phyloP scores from a whole-genome alignment of 2,113 vertebrate species.

The Carassius gibelio region DNA sequence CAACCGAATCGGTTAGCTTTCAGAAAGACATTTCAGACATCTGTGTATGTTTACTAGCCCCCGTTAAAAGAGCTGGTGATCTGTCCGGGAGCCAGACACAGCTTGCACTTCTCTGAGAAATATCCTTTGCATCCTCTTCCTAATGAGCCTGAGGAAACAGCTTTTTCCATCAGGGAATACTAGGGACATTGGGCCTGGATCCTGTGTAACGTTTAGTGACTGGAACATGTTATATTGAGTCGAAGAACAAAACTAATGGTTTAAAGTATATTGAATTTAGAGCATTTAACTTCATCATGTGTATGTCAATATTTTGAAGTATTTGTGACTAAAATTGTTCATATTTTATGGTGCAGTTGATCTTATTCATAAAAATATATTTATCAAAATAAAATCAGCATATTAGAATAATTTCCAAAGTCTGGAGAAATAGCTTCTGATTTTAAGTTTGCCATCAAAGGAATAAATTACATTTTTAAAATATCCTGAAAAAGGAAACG shows the following conservation, averaged over 20 bases:
- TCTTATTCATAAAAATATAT: neutral
- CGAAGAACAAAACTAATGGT: neutral
- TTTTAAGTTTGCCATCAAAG: neutral
- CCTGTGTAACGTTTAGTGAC: conserved; percentile 30
- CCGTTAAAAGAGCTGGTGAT: conserved; percentile 34
- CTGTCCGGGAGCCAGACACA: conserved; percentile 24
- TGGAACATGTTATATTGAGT: neutral
- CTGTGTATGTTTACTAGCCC: conserved; percentile 63
- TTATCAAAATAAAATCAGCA: neutral
- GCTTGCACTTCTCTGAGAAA: conserved; percentile 28
- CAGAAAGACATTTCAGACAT: conserved; percentile 57
- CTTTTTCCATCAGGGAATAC: conserved; percentile 40
- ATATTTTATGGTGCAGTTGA: neutral
- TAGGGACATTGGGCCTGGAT: conserved; percentile 8
- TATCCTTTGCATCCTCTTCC: conserved; percentile 44
- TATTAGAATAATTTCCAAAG: neutral
- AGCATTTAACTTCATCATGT: too few relatives aligned
- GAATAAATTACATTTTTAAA: neutral
- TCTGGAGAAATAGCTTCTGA: too few relatives aligned
- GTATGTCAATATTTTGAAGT: too few relatives aligned
- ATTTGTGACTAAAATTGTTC: neutral
- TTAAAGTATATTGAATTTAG: neutral
- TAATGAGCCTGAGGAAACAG: conserved; percentile 50
- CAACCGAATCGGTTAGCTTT: conserved; percentile 26
- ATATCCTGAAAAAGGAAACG: neutral